A percentile compares a stretch with the other conserved stretches of the same genome.
Evolutionary conservation across 2,797 vertebrate species (phyloP).

Genomic region (Sebastes cheni): DNA sequence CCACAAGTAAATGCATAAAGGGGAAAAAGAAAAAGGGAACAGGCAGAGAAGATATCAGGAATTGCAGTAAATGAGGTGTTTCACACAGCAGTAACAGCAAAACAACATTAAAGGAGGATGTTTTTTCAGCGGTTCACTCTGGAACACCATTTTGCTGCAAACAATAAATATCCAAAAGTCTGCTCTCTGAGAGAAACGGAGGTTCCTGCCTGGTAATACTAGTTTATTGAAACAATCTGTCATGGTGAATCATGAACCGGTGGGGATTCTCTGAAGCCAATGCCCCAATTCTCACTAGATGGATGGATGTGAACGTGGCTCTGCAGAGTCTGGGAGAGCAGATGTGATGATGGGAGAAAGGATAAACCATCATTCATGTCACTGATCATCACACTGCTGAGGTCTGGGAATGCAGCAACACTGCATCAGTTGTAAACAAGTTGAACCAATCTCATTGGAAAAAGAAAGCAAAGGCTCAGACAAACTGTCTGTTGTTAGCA

Average conservation of each 20-base stretch:
- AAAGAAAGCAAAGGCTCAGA: neutral
- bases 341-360: neutral
- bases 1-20: constrained; percentile 8
- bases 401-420: neutral
- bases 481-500: neutral
- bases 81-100: constrained; percentile 29
- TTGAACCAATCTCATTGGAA: neutral
- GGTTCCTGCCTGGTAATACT: constrained; percentile 17
- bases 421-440: neutral
- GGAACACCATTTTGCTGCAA: constrained; percentile 12
- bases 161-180: constrained; percentile 40
- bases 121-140: neutral
- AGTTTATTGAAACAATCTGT: constrained; percentile 49
- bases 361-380: neutral
- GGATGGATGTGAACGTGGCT: constrained; percentile 10
- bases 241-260: neutral
- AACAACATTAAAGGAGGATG: constrained; percentile 22
- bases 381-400: neutral
- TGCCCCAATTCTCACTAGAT: constrained; percentile 13
- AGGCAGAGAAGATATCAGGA: neutral
- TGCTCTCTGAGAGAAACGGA: constrained; percentile 29
- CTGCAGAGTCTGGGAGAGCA: neutral
- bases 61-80: constrained; percentile 44
- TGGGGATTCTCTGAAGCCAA: constrained; percentile 8
- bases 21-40: neutral